These are phyloP conservation scores for Neotoma lepida DNA, from an alignment of 2,113 vertebrate species.

Conservation along the genomic window DNA sequence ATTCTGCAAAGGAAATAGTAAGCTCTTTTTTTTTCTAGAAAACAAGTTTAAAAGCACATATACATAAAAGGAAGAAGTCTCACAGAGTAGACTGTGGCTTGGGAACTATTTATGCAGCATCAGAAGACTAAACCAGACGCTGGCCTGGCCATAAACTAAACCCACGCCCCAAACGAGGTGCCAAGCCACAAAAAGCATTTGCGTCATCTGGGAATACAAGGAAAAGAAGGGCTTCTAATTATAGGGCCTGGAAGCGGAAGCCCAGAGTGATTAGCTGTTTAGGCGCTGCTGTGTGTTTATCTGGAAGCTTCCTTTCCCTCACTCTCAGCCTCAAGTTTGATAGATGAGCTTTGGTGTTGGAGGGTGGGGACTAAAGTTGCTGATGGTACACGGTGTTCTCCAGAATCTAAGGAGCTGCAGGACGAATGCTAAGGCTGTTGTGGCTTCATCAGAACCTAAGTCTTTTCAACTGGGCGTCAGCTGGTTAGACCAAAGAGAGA, in stretches of 20 bases:
- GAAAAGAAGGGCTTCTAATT: slow-evolving; percentile 99
- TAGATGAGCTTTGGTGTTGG: slow-evolving; percentile 88
- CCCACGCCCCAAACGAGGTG: slow-evolving; percentile 99
- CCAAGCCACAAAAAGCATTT: slow-evolving; percentile 99
- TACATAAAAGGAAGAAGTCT: slow-evolving; percentile 87
- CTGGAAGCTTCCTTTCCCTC: slow-evolving; percentile 96
- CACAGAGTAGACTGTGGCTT: slow-evolving; percentile 91
- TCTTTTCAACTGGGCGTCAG: slow-evolving; percentile 93
- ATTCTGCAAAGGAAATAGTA: slow-evolving; percentile 79
- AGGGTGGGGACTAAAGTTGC: slow-evolving; percentile 86
- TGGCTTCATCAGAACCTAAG: slow-evolving; percentile 93
- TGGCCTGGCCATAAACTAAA: slow-evolving; percentile 95
- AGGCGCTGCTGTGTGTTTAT: slow-evolving; percentile 99
- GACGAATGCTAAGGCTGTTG: slow-evolving; percentile 89
- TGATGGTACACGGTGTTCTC: slow-evolving; percentile 89
- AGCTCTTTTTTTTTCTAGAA: slow-evolving; percentile 74
- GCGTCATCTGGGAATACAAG: slow-evolving; percentile 99
- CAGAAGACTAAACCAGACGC: slow-evolving; percentile 96
- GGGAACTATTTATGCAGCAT: slow-evolving; percentile 97
- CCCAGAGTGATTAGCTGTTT: slow-evolving; percentile 95
- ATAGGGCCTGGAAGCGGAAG: slow-evolving; percentile 99
- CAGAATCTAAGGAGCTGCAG: slow-evolving; percentile 84
- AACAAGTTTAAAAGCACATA: slow-evolving; percentile 83
- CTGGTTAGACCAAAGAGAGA: slow-evolving; percentile 91
- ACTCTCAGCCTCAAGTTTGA: slow-evolving; percentile 87